Percentiles rank a stretch among this genome's conserved stretches.
These are phyloP conservation scores for Cylloceria caligata DNA, from an alignment of 2,888 invertebrate genomes.

Conservation along the genomic window DNA sequence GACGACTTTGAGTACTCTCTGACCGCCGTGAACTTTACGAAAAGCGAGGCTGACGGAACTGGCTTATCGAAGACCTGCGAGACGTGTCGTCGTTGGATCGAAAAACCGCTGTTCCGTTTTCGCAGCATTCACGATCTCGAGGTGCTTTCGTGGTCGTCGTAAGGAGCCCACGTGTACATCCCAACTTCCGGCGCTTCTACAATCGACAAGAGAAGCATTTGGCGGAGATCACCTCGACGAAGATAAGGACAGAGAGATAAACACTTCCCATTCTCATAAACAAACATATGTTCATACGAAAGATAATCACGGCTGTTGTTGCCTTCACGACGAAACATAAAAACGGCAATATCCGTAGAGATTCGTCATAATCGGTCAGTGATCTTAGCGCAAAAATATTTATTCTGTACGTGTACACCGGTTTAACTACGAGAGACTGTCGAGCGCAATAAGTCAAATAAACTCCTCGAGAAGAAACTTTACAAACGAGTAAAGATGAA, in stretches of 20 bases:
- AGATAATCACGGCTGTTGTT: slow-evolving; percentile 6
- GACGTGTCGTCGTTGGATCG: slow-evolving; percentile 59
- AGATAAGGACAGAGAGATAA: background rate
- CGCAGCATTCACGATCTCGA: background rate
- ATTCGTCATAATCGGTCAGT: slow-evolving; percentile 1
- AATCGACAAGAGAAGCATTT: background rate
- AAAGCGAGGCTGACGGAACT: slow-evolving; percentile 69
- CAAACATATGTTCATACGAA: background rate
- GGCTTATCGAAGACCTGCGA: slow-evolving; percentile 6
- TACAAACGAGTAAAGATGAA: background rate
- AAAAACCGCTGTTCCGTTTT: slow-evolving; percentile 26
- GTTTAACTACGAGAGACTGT: background rate
- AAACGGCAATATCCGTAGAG: background rate
- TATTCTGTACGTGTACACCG: slow-evolving; percentile 1
- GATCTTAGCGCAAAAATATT: slow-evolving; percentile 26
- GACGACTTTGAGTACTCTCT: slow-evolving; percentile 46
- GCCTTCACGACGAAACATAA: background rate
- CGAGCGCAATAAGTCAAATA: slow-evolving; percentile 29
- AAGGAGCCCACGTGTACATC: slow-evolving; percentile 2
- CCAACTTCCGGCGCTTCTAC: slow-evolving; percentile 18
- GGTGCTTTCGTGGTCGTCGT: background rate
- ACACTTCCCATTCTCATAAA: background rate
- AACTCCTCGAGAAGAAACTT: slow-evolving; percentile 5
- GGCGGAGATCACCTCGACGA: background rate
- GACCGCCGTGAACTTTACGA: slow-evolving; percentile 74